phyloP scores from a whole-genome alignment of 2,888 invertebrate species.

The Amphipyra tragopoginis region DNA sequence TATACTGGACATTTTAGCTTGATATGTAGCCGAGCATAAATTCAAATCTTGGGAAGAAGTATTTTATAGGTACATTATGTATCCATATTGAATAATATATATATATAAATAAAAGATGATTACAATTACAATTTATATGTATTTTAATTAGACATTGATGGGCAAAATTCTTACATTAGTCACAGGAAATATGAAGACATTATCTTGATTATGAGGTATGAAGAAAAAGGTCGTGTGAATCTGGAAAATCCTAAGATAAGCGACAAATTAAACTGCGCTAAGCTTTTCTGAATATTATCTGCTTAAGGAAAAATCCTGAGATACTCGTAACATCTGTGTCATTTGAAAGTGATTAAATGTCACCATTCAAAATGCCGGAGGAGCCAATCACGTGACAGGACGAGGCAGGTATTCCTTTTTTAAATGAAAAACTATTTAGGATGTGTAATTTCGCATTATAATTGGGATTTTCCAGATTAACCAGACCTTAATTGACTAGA shows the following conservation, averaged over 20 bases:
- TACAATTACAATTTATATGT: background rate
- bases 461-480: constrained; percentile 14
- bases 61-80: background rate
- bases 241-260: background rate
- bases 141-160: constrained; percentile 16
- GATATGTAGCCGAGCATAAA: too few species aligned
- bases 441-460: background rate
- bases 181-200: background rate
- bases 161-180: constrained; percentile 25
- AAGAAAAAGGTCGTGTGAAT: constrained; percentile 2
- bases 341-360: too few species aligned
- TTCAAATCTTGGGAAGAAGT: too few species aligned
- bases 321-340: too few species aligned
- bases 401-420: too few species aligned
- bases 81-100: background rate
- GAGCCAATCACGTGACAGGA: too few species aligned
- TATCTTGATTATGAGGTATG: background rate
- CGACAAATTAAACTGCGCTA: background rate
- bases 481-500: constrained; percentile 45
- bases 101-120: background rate
- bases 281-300: too few species aligned
- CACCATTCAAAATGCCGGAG: too few species aligned
- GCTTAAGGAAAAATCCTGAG: too few species aligned
- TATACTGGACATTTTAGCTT: too few species aligned
- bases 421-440: too few species aligned